Base-by-base conservation (phyloP, 2,113 vertebrate genomes). In the Catharus fuscescens region DNA sequence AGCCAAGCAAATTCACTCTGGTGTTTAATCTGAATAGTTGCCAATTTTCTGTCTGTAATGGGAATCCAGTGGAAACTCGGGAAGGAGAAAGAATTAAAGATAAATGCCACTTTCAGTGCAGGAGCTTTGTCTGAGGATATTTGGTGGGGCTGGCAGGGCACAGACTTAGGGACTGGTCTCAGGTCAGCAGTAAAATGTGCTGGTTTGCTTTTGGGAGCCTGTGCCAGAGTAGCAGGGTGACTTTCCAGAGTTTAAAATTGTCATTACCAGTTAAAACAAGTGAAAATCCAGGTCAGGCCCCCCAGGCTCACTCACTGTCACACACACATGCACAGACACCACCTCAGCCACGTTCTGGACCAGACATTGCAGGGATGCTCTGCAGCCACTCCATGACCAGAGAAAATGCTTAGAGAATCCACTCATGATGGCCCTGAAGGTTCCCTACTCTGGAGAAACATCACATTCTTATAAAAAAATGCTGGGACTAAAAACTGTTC, bases 21-120 rank as follows among this genome's bases (percentile, higher is more conserved):
- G 67, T 97, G 94, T 97, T 97, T 97, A 95, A 96, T 92, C 96
- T 98, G 95, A 95, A 97, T 67, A 44, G 90, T 76, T 96, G 97
- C 97, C 97, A 97, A 32, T 89, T 86, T 97, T 96, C 92, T 94
- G 94, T 93, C 90, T 78, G 66, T 86, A 96, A 81, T 72, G 92
- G 93, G 95, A 96, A 96, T 94, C 93, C 90, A 65, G 92, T 95
- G 91, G 95, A 96, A 96, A 93, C 45, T 79, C 4, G 5, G 26
- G 48, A 61, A 79, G 32, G 67, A 91, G 88, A 94, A 90, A 81
- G 47, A 92, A 96, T 92, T 91, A 60, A 73, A 96, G 77, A 95
- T 90, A 88, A 96, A 94, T 83, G 80, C 72, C 78, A 86, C 74
- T 89, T 91, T 28, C 3, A 61, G 34, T 42, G 50, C 71, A 76